A percentile compares a stretch with the other conserved stretches of the same genome.
phyloP scores from a whole-genome alignment of 2,113 vertebrate genomes.

The Amblyopsis rosae region DNA sequence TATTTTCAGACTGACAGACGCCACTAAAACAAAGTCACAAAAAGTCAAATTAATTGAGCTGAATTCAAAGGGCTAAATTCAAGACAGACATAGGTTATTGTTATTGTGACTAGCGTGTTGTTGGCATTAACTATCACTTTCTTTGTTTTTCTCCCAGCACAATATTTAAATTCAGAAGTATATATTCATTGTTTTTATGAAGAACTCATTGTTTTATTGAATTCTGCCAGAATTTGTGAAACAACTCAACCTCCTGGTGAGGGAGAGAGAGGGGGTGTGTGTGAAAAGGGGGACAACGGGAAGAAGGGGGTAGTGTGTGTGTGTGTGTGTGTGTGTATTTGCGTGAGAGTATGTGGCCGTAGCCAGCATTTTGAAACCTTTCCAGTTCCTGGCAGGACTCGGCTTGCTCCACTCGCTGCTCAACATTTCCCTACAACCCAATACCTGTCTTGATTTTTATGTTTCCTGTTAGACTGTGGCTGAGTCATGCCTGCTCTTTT shows the following conservation, averaged over 20 bases:
- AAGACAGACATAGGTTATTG: slow-evolving; percentile 19
- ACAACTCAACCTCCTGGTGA: slow-evolving; percentile 63
- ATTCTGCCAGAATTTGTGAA: slow-evolving; percentile 59
- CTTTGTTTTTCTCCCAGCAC: not conserved
- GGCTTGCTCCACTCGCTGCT: slow-evolving; percentile 43
- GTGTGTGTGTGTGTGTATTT: slow-evolving; percentile 35
- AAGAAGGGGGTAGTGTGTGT: slow-evolving; percentile 55
- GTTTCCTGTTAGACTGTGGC: slow-evolving; percentile 50
- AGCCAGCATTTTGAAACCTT: slow-evolving; percentile 37
- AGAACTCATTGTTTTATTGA: slow-evolving; percentile 59
- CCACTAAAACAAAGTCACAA: not conserved
- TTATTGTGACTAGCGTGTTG: slow-evolving; percentile 37
- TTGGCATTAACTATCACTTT: slow-evolving; percentile 12
- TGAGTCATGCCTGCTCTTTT: slow-evolving; percentile 59
- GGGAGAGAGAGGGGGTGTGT: slow-evolving; percentile 36
- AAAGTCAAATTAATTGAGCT: slow-evolving; percentile 4
- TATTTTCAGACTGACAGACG: not conserved
- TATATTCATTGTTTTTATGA: slow-evolving; percentile 36
- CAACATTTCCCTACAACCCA: slow-evolving; percentile 30
- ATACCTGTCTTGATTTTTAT: slow-evolving; percentile 15
- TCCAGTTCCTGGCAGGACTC: slow-evolving; percentile 47
- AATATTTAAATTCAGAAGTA: slow-evolving; percentile 20
- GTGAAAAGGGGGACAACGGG: slow-evolving; percentile 29
- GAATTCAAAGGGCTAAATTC: slow-evolving; percentile 6
- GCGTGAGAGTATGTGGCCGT: slow-evolving; percentile 49